Evolutionary conservation across 2,888 invertebrate species (phyloP).

Genomic region (Opisthograptis luteolata): DNA sequence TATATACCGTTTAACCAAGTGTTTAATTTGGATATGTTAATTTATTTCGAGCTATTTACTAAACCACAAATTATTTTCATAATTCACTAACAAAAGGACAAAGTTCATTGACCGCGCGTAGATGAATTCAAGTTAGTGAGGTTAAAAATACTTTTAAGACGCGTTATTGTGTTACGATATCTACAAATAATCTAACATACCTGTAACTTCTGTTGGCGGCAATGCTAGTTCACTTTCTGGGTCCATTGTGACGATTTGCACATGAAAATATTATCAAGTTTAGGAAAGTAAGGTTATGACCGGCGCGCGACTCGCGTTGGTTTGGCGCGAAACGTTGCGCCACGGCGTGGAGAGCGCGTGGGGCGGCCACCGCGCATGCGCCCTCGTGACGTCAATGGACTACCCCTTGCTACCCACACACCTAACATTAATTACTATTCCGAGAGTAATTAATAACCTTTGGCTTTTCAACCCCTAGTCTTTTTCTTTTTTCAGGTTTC

Average conservation of each 20-base stretch:
- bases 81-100: conserved; percentile 32
- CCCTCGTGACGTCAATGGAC: conserved; percentile 65
- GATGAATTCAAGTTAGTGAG: conserved; percentile 45
- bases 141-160: conserved; percentile 38
- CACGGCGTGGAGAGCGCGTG: conserved; percentile 55
- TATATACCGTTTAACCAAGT: no score
- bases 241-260: conserved; percentile 55
- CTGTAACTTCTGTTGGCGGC: conserved; percentile 55
- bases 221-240: conserved; percentile 47
- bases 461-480: conserved; percentile 21
- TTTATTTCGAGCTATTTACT: no score
- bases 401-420: conserved; percentile 53
- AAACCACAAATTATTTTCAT: background rate
- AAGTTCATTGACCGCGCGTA: conserved; percentile 53
- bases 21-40: no score
- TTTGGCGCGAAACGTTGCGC: conserved; percentile 74
- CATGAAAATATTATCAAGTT: conserved; percentile 34
- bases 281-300: conserved; percentile 64
- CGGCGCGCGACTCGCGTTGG: conserved; percentile 64
- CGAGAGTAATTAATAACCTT: conserved; percentile 27
- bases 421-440: conserved; percentile 36
- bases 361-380: conserved; percentile 71
- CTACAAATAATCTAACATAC: conserved; percentile 48
- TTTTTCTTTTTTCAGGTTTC: no score
- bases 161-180: conserved; percentile 6